A percentile compares a stretch with the other conserved stretches of the same genome.
Conservation (phyloP, 2,888 invertebrate genomes). For the Campaea margaritaria region DNA sequence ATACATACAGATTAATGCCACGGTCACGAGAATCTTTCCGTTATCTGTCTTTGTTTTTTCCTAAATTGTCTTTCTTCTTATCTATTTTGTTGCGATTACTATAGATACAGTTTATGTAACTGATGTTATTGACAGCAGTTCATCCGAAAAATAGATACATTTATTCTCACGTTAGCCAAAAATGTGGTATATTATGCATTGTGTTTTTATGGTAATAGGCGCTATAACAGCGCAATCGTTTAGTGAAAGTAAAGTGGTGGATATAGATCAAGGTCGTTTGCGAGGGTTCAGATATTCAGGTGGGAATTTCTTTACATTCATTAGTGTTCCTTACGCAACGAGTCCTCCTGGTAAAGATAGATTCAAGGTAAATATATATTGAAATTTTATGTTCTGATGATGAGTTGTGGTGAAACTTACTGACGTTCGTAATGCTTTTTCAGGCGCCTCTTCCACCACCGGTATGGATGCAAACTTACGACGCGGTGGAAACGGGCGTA, state of each 20-base stretch:
- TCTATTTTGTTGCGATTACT: conserved; percentile 13
- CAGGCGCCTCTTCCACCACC: conserved; percentile 31
- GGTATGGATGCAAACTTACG: conserved; percentile 22
- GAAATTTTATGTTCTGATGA: too few relatives aligned
- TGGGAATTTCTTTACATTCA: conserved; percentile 10
- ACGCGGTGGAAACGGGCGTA: conserved; percentile 12
- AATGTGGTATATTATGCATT: conserved; percentile 3
- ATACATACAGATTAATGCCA: background rate
- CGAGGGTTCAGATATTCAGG: conserved; percentile 14
- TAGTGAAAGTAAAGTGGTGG: conserved; percentile 19
- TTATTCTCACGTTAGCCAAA: conserved; percentile 3
- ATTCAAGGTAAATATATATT: conserved; percentile 18
- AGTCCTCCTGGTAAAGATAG: conserved; percentile 17
- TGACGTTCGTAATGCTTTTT: conserved; percentile 5
- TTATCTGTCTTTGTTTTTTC: conserved; percentile 3
- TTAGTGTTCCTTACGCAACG: conserved; percentile 26
- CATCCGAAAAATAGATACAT: conserved; percentile 14
- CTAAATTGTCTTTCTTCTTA: conserved; percentile 21
- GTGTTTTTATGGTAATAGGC: conserved; percentile 1
- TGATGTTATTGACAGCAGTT: conserved; percentile 5
- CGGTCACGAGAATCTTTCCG: conserved; percentile 5
- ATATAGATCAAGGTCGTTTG: conserved; percentile 16
- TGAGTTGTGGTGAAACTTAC: background rate
- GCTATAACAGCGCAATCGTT: background rate
- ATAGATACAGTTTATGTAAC: conserved; percentile 7